Base-by-base conservation (phyloP, 2,888 invertebrate species). In the Bellardia bayeri region DNA sequence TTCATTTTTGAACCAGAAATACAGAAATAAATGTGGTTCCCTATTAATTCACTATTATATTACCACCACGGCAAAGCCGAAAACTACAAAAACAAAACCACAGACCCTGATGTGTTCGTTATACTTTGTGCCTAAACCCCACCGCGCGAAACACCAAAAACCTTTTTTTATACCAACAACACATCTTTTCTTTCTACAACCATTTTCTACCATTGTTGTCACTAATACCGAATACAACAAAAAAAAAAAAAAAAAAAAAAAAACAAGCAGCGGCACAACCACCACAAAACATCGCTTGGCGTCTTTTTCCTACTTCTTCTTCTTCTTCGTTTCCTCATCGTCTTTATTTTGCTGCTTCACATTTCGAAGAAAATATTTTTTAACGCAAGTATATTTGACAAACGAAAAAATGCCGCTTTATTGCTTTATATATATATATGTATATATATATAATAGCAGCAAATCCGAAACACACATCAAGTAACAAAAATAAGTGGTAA, bases 401-500 rank as follows among this genome's bases (percentile, higher is more conserved):
- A 23, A 23, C 23, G 23, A 23, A 23, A 86, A 86, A 87, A 87
- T 83, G 86, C 86, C 80, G 86, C 86, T 87, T 82, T 66, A 75
- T 45, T 82, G 74, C 72, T 81, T 66, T 33, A 56, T 74, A 49
- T 81, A 76, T 68, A 14, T 64, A 54, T 9, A n/a, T 64, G 33
- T 64, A 66, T 82, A 74, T 54, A 74, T 54, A 69, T 76, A 86
- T 49, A 85, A 64, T 68, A 69, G 40, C 74, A 69, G 40, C 66
- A 86, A 66, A 75, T 64, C 61, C 58, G 66, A 82, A 66, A 58
- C n/a, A 61, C n/a, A 54, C 74, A 72, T 23, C 3, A 45, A 63
- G 49, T 71, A 56, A 16, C 30, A 61, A 64, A 72, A 51, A 37
- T 6, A 76, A 78, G 33, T 51, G 40, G 49, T 68, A 82, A 85